Evolutionary conservation across 2,888 invertebrate genomes (phyloP).

Genomic region (Chymomyza caudatula): DNA sequence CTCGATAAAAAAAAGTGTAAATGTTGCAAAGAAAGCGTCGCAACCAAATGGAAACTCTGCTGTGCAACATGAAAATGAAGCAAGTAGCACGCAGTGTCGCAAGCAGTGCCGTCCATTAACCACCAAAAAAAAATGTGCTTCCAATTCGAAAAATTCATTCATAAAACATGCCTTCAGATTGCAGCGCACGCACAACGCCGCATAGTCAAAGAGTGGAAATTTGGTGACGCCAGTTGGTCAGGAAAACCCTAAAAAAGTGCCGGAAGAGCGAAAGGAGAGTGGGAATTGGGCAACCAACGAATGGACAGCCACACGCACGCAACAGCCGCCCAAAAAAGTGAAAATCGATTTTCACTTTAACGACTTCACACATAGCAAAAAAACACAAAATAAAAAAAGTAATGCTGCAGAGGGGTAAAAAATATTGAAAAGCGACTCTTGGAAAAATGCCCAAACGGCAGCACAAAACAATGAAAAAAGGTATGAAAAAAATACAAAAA

Average conservation of each 20-base stretch:
- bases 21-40: background rate
- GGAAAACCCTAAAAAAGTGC: background rate
- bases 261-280: background rate
- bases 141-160: slow-evolving; percentile 68
- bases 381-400: background rate
- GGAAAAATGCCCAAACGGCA: background rate
- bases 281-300: background rate
- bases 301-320: background rate
- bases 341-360: slow-evolving; percentile 71
- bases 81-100: background rate
- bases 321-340: slow-evolving; percentile 50
- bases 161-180: slow-evolving; percentile 68
- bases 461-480: background rate
- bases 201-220: slow-evolving; percentile 43
- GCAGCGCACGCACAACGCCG: slow-evolving; percentile 33
- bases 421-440: background rate
- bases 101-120: slow-evolving; percentile 1
- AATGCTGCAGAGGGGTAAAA: background rate
- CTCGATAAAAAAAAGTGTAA: background rate
- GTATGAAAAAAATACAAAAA: background rate
- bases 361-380: slow-evolving; percentile 11
- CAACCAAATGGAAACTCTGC: background rate
- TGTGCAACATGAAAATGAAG: background rate
- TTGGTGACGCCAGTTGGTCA: slow-evolving; percentile 4
- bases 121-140: slow-evolving; percentile 47